These are phyloP conservation scores for Grammomys surdaster DNA, from an alignment of 2,113 vertebrate species.

Conservation along the genomic window DNA sequence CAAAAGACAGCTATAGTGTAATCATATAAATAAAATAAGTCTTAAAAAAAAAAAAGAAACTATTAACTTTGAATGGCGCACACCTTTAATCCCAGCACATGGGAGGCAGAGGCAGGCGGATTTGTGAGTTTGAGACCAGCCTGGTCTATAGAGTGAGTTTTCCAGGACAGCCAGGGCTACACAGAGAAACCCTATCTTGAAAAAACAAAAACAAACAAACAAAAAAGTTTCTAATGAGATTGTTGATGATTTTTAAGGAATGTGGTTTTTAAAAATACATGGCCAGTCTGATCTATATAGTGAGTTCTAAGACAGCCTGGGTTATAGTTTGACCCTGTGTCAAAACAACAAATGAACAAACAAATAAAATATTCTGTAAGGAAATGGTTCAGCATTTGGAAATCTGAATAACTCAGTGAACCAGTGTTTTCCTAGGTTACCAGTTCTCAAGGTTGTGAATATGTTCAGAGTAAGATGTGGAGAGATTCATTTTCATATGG, in stretches of 20 bases:
- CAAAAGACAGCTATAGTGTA: too few relatives aligned
- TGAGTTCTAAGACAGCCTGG: background rate
- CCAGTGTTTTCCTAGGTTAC: slow-evolving; percentile 39
- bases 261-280: background rate
- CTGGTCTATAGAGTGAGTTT: too few relatives aligned
- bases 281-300: background rate
- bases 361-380: background rate
- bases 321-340: background rate
- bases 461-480: background rate
- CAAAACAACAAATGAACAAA: background rate
- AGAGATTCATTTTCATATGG: background rate
- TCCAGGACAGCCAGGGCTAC: too few relatives aligned
- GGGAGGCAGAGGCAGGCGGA: too few relatives aligned
- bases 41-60: too few relatives aligned
- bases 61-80: too few relatives aligned
- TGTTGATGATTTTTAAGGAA: slow-evolving; percentile 44
- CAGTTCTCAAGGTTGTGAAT: slow-evolving; percentile 22
- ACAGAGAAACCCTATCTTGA: too few relatives aligned
- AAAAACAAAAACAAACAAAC: too few relatives aligned
- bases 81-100: too few relatives aligned
- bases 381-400: slow-evolving; percentile 37
- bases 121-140: too few relatives aligned
- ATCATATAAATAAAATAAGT: too few relatives aligned
- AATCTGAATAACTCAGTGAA: slow-evolving; percentile 23
- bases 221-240: slow-evolving; percentile 20